Conservation (phyloP, 2,888 invertebrate genomes). For the Nemapogon koenigi region DNA sequence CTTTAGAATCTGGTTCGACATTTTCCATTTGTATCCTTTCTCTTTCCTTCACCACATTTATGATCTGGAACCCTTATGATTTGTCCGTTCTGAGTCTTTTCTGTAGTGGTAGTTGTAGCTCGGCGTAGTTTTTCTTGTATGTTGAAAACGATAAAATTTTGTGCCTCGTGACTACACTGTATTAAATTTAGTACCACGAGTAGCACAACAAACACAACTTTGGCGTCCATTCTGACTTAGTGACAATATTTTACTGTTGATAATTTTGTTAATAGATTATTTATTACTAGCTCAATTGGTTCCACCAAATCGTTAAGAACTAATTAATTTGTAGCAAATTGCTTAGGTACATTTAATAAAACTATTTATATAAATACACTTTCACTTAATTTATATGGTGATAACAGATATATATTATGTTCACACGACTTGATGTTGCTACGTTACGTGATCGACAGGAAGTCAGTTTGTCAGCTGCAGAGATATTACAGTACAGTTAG, state of each 20-base stretch:
- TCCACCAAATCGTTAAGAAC: too few species aligned
- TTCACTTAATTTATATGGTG: too few species aligned
- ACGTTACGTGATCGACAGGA: too few species aligned
- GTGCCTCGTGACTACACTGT: neutral
- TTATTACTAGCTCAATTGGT: too few species aligned
- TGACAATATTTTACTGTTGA: neutral
- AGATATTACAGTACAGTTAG: too few species aligned
- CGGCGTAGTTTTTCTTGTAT: conserved; percentile 2
- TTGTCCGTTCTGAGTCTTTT: conserved; percentile 5
- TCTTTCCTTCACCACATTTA: conserved; percentile 1
- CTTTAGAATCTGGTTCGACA: neutral
- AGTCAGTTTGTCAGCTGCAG: too few species aligned
- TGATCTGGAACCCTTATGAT: conserved; percentile 6
- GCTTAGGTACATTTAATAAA: too few species aligned
- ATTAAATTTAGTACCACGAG: neutral
- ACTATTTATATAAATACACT: too few species aligned
- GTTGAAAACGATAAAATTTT: conserved; percentile 1
- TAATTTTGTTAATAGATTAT: too few species aligned
- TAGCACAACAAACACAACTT: neutral
- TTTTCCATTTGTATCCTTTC: neutral
- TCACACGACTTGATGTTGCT: too few species aligned
- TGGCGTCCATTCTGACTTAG: conserved; percentile 1
- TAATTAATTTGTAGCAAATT: too few species aligned
- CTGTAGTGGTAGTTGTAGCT: neutral
- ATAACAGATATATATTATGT: too few species aligned